Conservation (phyloP, 2,797 vertebrate genomes). For the Bovichtus diacanthus region DNA sequence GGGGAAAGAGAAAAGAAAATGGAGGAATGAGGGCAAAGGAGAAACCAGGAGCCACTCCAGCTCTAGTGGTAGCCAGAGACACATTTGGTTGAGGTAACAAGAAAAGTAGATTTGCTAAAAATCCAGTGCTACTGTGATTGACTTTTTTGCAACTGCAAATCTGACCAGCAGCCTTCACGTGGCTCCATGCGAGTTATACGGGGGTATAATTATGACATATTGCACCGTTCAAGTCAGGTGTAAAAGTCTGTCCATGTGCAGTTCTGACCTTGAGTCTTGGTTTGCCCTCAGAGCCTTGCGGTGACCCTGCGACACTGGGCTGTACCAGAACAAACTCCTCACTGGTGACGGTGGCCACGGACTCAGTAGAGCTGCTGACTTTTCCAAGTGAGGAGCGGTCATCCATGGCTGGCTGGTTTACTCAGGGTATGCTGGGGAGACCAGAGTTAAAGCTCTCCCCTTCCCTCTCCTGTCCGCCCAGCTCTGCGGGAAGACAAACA, state of each 20-base stretch:
- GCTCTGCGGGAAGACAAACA: constrained; percentile 19
- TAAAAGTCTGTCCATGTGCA: neutral
- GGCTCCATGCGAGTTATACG: neutral
- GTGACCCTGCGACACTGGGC: constrained; percentile 84
- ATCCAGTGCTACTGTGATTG: neutral
- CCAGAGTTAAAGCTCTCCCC: constrained; percentile 65
- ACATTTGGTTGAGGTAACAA: neutral
- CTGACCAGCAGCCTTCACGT: neutral
- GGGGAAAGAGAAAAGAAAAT: neutral
- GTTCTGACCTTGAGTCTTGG: constrained; percentile 90
- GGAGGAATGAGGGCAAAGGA: neutral
- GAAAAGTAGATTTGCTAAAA: neutral
- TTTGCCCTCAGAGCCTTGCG: constrained; percentile 88
- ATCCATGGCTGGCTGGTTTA: constrained; percentile 84
- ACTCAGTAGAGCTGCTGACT: constrained; percentile 90
- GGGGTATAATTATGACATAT: neutral
- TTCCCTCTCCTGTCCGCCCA: constrained; percentile 55
- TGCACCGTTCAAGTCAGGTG: neutral
- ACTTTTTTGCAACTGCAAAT: neutral
- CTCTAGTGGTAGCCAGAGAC: neutral
- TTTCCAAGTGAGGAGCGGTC: constrained; percentile 89
- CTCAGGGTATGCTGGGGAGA: constrained; percentile 60
- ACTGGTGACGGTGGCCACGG: constrained; percentile 90
- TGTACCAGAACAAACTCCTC: constrained; percentile 96
- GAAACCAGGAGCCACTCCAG: neutral